Evolutionary conservation across 1,140 invertebrate genomes (phyloP).

Genomic region (Adoxophyes honmai): DNA sequence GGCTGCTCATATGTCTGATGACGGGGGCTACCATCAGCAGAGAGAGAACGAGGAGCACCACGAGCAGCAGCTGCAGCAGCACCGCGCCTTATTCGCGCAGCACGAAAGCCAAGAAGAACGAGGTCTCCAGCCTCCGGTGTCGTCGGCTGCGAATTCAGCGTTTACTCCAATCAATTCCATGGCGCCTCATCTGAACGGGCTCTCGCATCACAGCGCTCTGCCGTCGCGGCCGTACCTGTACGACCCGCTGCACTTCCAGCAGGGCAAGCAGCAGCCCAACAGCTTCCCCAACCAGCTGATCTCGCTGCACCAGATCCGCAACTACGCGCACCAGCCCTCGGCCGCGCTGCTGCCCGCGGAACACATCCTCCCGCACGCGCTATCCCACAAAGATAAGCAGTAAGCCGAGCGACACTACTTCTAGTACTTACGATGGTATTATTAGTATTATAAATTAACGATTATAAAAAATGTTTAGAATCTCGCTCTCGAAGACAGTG

Average conservation of each 20-base stretch:
- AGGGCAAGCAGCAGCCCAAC: slow-evolving; percentile 81
- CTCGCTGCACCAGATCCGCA: slow-evolving; percentile 96
- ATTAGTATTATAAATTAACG: slow-evolving; percentile 68
- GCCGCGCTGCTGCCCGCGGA: slow-evolving; percentile 70
- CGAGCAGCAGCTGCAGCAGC: slow-evolving; percentile 82
- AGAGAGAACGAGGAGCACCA: slow-evolving; percentile 78
- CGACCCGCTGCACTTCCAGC: slow-evolving; percentile 92
- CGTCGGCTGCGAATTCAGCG: slow-evolving; percentile 86
- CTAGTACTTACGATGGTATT: slow-evolving; percentile 74
- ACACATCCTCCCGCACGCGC: slow-evolving; percentile 71
- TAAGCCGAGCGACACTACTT: slow-evolving; percentile 50
- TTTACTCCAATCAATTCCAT: slow-evolving; percentile 93
- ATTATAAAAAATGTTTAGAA: slow-evolving; percentile 69
- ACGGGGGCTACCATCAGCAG: slow-evolving; percentile 79
- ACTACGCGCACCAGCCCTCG: slow-evolving; percentile 95
- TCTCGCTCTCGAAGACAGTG: slow-evolving; percentile 65
- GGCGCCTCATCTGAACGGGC: slow-evolving; percentile 84
- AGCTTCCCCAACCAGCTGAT: slow-evolving; percentile 96
- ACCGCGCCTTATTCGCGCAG: slow-evolving; percentile 77
- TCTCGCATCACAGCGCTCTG: slow-evolving; percentile 85
- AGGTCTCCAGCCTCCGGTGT: slow-evolving; percentile 64
- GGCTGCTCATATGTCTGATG: slow-evolving; percentile 82
- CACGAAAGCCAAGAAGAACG: slow-evolving; percentile 82
- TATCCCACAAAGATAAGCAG: slow-evolving; percentile 76
- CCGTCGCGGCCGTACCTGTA: slow-evolving; percentile 92